Evolutionary conservation across 2,888 invertebrate species (phyloP).

Genomic region (Ormyrus rosae): DNA sequence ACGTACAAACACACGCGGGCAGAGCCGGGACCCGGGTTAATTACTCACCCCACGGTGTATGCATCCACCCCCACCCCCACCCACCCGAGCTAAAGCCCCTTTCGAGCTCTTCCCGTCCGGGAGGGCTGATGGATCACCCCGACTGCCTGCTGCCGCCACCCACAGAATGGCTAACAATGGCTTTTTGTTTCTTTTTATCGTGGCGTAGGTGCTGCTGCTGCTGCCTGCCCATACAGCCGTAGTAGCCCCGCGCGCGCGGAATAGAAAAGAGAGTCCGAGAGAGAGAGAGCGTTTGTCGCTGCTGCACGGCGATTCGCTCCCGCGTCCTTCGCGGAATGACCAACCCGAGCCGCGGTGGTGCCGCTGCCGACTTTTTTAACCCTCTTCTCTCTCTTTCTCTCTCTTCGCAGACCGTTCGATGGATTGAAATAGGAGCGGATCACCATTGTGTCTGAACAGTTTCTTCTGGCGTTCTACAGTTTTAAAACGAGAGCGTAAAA

Average conservation of each 20-base stretch:
- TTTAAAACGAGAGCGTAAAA: background rate
- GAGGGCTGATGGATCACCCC: constrained; percentile 73
- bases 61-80: constrained; percentile 56
- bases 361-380: constrained; percentile 15
- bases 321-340: background rate
- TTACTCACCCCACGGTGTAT: constrained; percentile 69
- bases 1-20: background rate
- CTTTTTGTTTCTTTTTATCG: constrained; percentile 74
- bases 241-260: background rate
- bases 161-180: constrained; percentile 74
- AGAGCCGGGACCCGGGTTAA: constrained; percentile 66
- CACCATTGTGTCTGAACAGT: constrained; percentile 16
- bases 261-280: background rate
- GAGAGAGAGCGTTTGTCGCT: background rate
- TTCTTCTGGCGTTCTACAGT: background rate
- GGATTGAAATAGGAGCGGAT: constrained; percentile 7
- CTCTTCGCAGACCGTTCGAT: too few relatives aligned
- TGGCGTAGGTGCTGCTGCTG: background rate
- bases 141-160: constrained; percentile 66
- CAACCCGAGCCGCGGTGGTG: background rate
- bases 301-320: background rate
- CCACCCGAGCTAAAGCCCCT: constrained; percentile 27
- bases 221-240: background rate
- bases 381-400: background rate
- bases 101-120: constrained; percentile 70